Evolutionary conservation across 2,797 vertebrate genomes (phyloP), one percentile per base, ranked within the genome.

Genomic region (Gadopsis bispinosus): DNA sequence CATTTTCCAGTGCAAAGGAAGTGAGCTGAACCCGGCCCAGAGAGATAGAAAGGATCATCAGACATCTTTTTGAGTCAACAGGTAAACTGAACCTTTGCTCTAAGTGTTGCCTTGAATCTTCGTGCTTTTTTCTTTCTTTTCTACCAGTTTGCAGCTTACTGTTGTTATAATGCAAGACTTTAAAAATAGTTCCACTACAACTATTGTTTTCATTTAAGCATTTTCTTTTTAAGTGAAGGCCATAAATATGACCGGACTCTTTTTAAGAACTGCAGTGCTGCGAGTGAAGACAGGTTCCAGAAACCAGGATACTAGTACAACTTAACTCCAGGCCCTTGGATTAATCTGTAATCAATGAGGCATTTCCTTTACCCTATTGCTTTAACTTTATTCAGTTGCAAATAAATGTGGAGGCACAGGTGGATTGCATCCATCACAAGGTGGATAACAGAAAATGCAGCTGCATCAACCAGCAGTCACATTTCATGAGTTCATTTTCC

Each of bases 61-160:
- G 59, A 75, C 65, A 41, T 19, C 83, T 51, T 88, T 60, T 51
- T 67, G 80, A 67, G 31, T 41, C 22, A 55, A 65, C 79, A 89
- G 91, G 91, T 92, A 92, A 87, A 69, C 39, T 53, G 2, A 48
- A 75, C 54, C 59, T 82, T 75, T 81, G 43, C 35, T 73, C 14
- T 59, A 3, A 17, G 51, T 39, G 31, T 50, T 53, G 14, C 47
- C 45, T 53, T 5, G 8, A 59, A 33, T 7, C 3, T 64, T 68
- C 70, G 19, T 51, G 45, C 50, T n/a, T 65, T 68, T 56, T 58
- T 9, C 9, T 37, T 10, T 37, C 10, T 7, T 37, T 39, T 39
- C 16, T 37, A 29, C 3, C 17, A 29, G n/a, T 33, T 64, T 66
- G 37, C 7, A 20, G 35, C 7, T 64, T 16, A 10, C 17, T 67